Base-by-base conservation (phyloP, 1,140 invertebrate species). In the Anastrepha ludens region DNA sequence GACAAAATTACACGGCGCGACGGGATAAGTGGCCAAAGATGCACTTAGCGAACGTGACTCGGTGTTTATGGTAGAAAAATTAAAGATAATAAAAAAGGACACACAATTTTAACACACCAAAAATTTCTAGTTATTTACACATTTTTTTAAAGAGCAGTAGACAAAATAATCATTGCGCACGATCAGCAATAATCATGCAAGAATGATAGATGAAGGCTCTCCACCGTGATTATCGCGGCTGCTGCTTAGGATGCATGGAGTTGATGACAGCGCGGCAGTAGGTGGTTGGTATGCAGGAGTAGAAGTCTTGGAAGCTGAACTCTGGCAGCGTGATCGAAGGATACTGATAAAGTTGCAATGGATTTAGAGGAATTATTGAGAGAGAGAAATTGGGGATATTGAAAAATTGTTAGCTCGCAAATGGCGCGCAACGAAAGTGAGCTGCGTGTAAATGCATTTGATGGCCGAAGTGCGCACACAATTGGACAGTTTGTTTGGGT, bases 121-220 rank as follows among this genome's bases (percentile, higher is more conserved):
- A 11, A 55, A 44, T 20, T 29, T 55, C 0, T 81, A 55, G 50
- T 81, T 81, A 81, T 81, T 81, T 81, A 81, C 47, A 15, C 20
- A 55, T 81, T 81, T 9, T 17, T 13, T 47, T 55, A n/a, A 55
- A 9, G 15, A 29, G 50, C 11, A n/a, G 15, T 41, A 81, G 74
- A 81, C 20, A 29, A 58, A 55, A 55, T 55, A 81, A 81, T 81
- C 74, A 81, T 29, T 81, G 47, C n/a, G 74, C 74, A 81, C 47
- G 74, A 55, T 81, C 74, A 20, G 50, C 11, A 81, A 81, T 81
- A 81, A 81, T 55, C 74, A 81, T 29, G 29, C 29, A 29, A 29
- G 29, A 29, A 29, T 29, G 29, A 29, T 29, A 29, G 29, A 29
- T 29, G 29, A 29, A 29, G 29, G 29, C 29, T 29, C 29, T 29